phyloP scores from a whole-genome alignment of 2,113 vertebrate genomes.

The Gallinago undulata region DNA sequence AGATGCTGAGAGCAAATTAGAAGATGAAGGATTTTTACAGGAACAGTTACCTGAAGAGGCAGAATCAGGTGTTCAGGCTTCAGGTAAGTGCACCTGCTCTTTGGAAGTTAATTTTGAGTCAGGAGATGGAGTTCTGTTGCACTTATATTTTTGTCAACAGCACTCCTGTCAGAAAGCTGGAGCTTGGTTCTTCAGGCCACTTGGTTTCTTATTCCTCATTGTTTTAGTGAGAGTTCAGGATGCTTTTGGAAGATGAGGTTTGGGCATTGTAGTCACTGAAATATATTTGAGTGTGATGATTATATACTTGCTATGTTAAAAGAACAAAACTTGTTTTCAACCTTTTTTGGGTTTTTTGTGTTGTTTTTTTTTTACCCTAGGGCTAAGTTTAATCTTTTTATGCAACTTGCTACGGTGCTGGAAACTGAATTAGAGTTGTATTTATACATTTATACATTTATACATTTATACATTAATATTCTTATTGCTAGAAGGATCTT shows the following conservation, averaged over 20 bases:
- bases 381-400: slow-evolving; percentile 6
- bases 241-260: neutral
- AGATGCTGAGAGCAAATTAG: slow-evolving; percentile 11
- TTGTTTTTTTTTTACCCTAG: neutral
- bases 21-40: slow-evolving; percentile 9
- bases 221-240: neutral
- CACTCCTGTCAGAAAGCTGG: neutral
- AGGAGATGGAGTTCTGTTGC: neutral
- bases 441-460: slow-evolving; percentile 2
- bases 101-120: neutral
- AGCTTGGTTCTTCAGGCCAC: neutral
- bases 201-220: neutral
- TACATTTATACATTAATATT: slow-evolving; percentile 18
- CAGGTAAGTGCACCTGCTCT: neutral
- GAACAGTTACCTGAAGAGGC: neutral
- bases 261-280: neutral
- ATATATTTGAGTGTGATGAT: neutral
- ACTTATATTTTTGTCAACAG: neutral
- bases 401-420: neutral
- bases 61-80: neutral
- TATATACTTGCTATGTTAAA: neutral
- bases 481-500: neutral
- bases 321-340: neutral
- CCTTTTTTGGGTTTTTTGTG: neutral
- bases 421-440: slow-evolving; percentile 16